Evolutionary conservation across 2,797 vertebrate species (phyloP).

Genomic region (Anguilla obscura): DNA sequence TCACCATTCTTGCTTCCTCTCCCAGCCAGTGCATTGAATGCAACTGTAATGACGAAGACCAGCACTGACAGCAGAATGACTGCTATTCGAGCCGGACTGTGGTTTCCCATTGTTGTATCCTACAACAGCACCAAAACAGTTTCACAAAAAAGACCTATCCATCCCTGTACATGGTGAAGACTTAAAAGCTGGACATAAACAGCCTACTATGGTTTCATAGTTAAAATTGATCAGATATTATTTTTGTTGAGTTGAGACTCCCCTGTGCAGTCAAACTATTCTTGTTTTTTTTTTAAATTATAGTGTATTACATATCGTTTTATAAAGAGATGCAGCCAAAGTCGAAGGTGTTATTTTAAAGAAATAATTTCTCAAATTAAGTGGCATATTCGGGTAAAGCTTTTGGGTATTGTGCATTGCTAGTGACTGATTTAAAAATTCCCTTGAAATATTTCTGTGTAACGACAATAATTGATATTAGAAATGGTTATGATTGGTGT

Average conservation of each 20-base stretch:
- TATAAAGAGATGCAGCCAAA: background rate
- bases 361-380: no score
- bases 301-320: background rate
- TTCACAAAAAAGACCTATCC: background rate
- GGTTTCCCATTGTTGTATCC: constrained; percentile 39
- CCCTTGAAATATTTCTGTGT: background rate
- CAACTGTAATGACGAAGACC: constrained; percentile 34
- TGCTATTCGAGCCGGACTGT: constrained; percentile 37
- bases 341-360: no score
- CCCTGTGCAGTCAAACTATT: background rate
- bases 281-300: no score
- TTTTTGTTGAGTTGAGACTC: background rate
- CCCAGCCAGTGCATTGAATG: constrained; percentile 47
- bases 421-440: background rate
- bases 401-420: background rate
- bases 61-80: constrained; percentile 38
- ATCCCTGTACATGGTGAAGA: background rate
- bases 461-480: background rate
- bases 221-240: no score
- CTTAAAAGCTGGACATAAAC: background rate
- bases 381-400: background rate
- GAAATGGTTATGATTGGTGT: background rate
- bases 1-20: constrained; percentile 42
- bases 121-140: background rate
- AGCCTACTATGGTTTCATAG: background rate